Base-by-base conservation (phyloP, 1,140 invertebrate genomes). In the Drosophila setifemur region DNA sequence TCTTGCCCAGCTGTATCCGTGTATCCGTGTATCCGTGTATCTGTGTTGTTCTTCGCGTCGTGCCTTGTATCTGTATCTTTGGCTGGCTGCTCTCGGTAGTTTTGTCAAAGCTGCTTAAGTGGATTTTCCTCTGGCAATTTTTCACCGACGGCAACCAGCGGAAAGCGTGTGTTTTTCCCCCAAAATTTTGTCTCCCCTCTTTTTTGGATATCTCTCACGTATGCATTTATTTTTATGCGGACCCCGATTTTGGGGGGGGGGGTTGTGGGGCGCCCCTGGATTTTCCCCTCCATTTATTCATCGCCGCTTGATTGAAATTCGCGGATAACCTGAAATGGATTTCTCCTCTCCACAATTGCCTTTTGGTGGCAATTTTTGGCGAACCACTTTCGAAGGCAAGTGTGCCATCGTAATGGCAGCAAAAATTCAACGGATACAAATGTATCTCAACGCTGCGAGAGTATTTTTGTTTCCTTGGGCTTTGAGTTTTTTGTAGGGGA, bases 241-340 rank as follows among this genome's bases (percentile, higher is more conserved):
- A n/a, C n/a, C n/a, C n/a, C n/a, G n/a, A n/a, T n/a, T n/a, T n/a
- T n/a, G n/a, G n/a, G n/a, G n/a, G n/a, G n/a, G n/a, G n/a, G n/a
- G n/a, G n/a, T n/a, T n/a, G n/a, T n/a, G n/a, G n/a, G n/a, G n/a
- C n/a, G n/a, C n/a, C n/a, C n/a, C n/a, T n/a, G n/a, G 12, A 12
- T 12, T 18, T 28, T n/a, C 16, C 6, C 18, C 19, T 7, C 23
- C 12, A 4, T 4, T 21, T 37, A 26, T 45, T n/a, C 33, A 14
- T 11, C 57, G 60, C 64, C 47, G 64, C 43, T 75, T 72, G 73
- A 82, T 88, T 88, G 86, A 89, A 88, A 89, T 89, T 89, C 86
- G 85, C 85, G 86, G 86, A 88, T 86, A 89, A 89, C 86, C 86
- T 75, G 77, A 88, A 89, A 88, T 88, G 87, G 86, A 77, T 85